phyloP scores from a whole-genome alignment of 64 coral and sea anemone genomes.

The Actinia tenebrosa region DNA sequence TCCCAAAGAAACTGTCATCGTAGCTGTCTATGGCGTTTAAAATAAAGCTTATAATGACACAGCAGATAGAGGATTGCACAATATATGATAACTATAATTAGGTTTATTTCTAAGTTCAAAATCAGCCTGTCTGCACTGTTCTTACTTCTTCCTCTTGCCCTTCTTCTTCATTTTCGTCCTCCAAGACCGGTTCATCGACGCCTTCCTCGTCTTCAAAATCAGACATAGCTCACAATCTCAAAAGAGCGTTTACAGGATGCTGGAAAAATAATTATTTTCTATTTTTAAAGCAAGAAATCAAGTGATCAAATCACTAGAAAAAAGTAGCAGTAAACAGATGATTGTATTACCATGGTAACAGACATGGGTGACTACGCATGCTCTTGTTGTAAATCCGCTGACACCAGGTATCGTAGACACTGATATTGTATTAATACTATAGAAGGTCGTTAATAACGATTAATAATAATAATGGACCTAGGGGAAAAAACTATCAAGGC shows the following conservation, averaged over 20 bases:
- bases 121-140: background rate
- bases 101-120: no score
- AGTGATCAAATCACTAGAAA: background rate
- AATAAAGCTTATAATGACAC: background rate
- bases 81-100: no score
- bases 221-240: constrained; percentile 52
- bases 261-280: background rate
- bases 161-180: constrained; percentile 90
- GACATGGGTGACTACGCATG: background rate
- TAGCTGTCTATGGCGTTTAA: background rate
- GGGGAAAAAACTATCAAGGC: background rate
- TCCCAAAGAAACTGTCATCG: no score
- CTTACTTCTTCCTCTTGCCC: constrained; percentile 70
- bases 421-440: background rate
- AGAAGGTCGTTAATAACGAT: background rate
- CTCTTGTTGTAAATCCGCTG: background rate
- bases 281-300: background rate
- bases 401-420: background rate
- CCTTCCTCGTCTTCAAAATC: constrained; percentile 99
- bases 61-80: background rate
- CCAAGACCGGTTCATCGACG: constrained; percentile 94
- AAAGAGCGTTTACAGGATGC: background rate
- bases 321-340: background rate
- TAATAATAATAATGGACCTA: background rate
- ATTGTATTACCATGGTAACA: background rate